Evolutionary conservation across 2,888 invertebrate species (phyloP).

Genomic region (Selenia dentaria): DNA sequence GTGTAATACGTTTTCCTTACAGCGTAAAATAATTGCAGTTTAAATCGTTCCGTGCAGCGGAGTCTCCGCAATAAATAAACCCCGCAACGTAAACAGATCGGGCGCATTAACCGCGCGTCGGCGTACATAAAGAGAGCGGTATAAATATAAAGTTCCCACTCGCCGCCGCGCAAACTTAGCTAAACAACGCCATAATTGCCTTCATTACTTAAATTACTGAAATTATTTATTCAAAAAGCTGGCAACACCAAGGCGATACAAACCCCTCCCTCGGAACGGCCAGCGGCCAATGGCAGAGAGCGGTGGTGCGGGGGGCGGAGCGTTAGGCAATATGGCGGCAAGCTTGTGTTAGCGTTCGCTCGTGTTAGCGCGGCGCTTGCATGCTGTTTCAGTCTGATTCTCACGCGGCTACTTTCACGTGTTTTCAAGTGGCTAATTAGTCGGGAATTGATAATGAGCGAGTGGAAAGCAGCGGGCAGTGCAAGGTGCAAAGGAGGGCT

Average conservation of each 20-base stretch:
- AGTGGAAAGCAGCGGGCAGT: conserved; percentile 45
- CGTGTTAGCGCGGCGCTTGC: conserved; percentile 48
- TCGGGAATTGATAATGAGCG: conserved; percentile 57
- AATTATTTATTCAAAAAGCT: conserved; percentile 85
- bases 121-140: conserved; percentile 83
- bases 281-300: conserved; percentile 57
- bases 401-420: conserved; percentile 57
- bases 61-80: conserved; percentile 79
- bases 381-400: conserved; percentile 60
- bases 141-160: conserved; percentile 84
- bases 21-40: conserved; percentile 81
- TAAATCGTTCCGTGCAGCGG: conserved; percentile 77
- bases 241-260: conserved; percentile 76
- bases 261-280: conserved; percentile 55
- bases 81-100: conserved; percentile 82
- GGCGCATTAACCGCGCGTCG: conserved; percentile 82
- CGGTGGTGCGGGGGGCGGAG: conserved; percentile 61
- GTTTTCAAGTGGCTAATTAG: conserved; percentile 59
- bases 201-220: conserved; percentile 85
- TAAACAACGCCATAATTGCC: conserved; percentile 85
- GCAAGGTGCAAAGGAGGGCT: conserved; percentile 39
- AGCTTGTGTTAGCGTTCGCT: conserved; percentile 47
- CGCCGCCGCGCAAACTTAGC: conserved; percentile 83
- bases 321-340: conserved; percentile 77
- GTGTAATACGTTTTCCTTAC: conserved; percentile 75